A percentile compares a stretch with the other conserved stretches of the same genome.
These are phyloP conservation scores for Hololepta plana DNA, from an alignment of 2,888 invertebrate species.

Conservation along the genomic window DNA sequence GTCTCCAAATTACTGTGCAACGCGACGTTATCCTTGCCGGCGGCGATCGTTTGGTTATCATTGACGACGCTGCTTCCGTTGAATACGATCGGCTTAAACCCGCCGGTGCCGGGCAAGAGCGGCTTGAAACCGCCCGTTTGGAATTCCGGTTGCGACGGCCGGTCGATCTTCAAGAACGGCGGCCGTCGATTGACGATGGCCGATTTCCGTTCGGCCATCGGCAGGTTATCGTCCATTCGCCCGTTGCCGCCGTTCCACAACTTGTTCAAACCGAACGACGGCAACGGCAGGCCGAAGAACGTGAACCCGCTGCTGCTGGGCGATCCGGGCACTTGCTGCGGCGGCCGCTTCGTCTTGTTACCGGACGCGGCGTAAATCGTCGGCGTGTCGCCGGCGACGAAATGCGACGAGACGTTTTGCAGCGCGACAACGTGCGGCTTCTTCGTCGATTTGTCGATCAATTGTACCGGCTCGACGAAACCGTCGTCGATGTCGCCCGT, in stretches of 20 bases:
- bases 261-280: constrained; percentile 50
- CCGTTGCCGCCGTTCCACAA: constrained; percentile 24
- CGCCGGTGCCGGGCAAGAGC: constrained; percentile 51
- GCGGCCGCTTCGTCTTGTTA: constrained; percentile 13
- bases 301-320: constrained; percentile 51
- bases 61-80: too few relatives aligned
- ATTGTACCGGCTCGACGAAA: constrained; percentile 2
- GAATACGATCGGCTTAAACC: constrained; percentile 59
- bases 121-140: constrained; percentile 65
- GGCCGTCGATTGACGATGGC: constrained; percentile 19
- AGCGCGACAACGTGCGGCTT: constrained; percentile 1
- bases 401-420: constrained; percentile 29
- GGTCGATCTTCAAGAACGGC: not conserved
- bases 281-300: constrained; percentile 70
- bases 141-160: constrained; percentile 33
- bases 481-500: constrained; percentile 16
- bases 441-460: constrained; percentile 5
- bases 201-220: constrained; percentile 17
- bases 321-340: constrained; percentile 22
- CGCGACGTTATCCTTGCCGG: constrained; percentile 7
- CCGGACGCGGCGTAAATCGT: constrained; percentile 36
- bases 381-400: constrained; percentile 37
- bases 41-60: constrained; percentile 6
- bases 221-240: constrained; percentile 20
- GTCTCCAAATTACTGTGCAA: constrained; percentile 5